Evolutionary conservation across 2,797 vertebrate genomes (phyloP), one percentile per base, ranked within the genome.

Genomic region (Gambusia yucatana): DNA sequence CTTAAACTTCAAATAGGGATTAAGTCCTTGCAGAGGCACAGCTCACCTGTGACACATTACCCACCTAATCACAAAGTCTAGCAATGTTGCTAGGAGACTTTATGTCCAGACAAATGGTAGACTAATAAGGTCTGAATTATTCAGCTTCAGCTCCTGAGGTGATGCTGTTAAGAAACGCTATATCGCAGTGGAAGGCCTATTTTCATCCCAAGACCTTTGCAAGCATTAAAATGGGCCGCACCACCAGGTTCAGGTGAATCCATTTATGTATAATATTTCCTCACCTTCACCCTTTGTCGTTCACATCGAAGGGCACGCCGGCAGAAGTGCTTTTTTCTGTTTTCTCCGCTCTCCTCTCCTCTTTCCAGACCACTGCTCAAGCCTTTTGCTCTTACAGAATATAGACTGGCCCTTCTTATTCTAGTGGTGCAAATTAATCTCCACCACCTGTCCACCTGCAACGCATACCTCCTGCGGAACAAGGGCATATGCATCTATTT

Each of bases 121-220:
- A 85, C 88, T 92, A 92, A 92, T 91, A 88, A 86, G 72, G 83
- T 70, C 61, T 91, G 86, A 88, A 93, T 92, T 88, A 93, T 93
- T 93, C 88, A 88, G 78, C 13, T 72, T 89, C 80, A 85, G 84
- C 47, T 83, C 82, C 84, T 74, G 77, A 87, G 84, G 83, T 89
- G 87, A 89, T 82, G 82, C 91, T 79, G 86, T 89, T 92, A 87
- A 82, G 85, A 90, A 90, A 91, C 80, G 84, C 87, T 91, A 85
- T 75, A 86, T 79, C 80, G 84, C 82, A 77, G 72, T 50, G 71
- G 70, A 85, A 85, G 82, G 77, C 77, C 80, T 50, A 79, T 84
- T 90, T 90, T 88, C 86, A 88, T 82, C 73, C 79, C 0, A n/a
- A 83, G 84, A 86, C 87, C 87, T 91, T 86, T 92, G 83, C 63